These are phyloP conservation scores for Aramus guarauna DNA, from an alignment of 2,113 vertebrate genomes.

Conservation along the genomic window DNA sequence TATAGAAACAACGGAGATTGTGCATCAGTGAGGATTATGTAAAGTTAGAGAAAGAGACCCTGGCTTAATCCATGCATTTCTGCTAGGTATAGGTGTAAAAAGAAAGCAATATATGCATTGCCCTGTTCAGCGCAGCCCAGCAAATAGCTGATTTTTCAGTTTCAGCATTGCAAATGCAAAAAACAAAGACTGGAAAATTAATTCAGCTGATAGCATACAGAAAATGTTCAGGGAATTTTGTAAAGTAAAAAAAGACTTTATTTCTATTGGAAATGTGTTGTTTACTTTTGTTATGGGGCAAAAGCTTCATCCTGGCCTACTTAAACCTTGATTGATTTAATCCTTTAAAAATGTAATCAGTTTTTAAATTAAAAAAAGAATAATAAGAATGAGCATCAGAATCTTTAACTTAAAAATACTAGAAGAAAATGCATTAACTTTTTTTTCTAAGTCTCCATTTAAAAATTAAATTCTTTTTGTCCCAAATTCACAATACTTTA, in stretches of 20 bases:
- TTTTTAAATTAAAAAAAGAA: neutral
- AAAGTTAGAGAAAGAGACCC: neutral
- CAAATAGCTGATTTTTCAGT: neutral
- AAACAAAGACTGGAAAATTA: neutral
- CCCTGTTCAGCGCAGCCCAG: neutral
- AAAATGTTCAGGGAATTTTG: neutral
- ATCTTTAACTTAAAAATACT: neutral
- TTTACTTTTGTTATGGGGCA: neutral
- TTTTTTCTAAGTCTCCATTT: neutral
- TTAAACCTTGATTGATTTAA: neutral
- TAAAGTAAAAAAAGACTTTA: neutral
- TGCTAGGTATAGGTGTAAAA: fast-evolving
- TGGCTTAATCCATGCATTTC: neutral
- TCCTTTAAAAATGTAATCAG: neutral
- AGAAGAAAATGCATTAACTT: neutral
- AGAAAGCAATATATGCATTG: neutral
- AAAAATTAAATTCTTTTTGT: neutral
- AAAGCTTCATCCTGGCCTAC: neutral
- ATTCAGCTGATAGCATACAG: neutral
- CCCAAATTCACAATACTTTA: neutral
- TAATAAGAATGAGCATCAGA: neutral
- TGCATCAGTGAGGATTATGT: neutral
- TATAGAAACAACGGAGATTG: neutral
- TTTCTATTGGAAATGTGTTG: neutral
- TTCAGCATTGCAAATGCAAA: neutral